Percentiles rank a stretch among this genome's conserved stretches.
Conservation (phyloP, 2,797 vertebrate species). For the Acanthiza pusilla region DNA sequence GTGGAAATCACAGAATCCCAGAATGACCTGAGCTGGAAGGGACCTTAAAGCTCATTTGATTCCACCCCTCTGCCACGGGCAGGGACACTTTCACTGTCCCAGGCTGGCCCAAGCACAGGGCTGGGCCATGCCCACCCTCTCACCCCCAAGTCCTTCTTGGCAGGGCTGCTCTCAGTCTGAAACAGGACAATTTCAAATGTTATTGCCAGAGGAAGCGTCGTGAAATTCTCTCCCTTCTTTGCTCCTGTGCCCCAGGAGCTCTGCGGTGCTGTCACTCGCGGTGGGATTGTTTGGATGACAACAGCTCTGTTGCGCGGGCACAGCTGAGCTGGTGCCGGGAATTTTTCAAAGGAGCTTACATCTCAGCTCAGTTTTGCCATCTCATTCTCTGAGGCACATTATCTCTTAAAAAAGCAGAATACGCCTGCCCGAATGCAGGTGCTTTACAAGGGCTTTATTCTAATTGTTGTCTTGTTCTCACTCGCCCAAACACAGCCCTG, state of each 20-base stretch:
- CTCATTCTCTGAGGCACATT: background rate
- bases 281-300: background rate
- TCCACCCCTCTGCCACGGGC: background rate
- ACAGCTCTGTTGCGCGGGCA: background rate
- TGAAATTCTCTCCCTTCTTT: background rate
- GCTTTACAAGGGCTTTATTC: background rate
- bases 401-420: background rate
- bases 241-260: background rate
- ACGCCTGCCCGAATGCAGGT: background rate
- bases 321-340: background rate
- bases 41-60: background rate
- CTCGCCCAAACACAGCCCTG: background rate
- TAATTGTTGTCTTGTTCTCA: constrained; percentile 3
- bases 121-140: background rate
- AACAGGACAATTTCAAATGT: background rate
- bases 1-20: background rate
- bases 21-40: no score
- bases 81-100: fast-evolving
- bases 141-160: no score
- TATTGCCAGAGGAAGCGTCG: background rate
- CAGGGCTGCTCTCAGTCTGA: background rate
- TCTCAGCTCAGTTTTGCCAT: background rate
- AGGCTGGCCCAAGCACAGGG: fast-evolving
- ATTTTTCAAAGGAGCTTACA: background rate
- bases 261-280: background rate